Conservation (phyloP, 2,888 invertebrate genomes). For the Drosophila mayaguana region DNA sequence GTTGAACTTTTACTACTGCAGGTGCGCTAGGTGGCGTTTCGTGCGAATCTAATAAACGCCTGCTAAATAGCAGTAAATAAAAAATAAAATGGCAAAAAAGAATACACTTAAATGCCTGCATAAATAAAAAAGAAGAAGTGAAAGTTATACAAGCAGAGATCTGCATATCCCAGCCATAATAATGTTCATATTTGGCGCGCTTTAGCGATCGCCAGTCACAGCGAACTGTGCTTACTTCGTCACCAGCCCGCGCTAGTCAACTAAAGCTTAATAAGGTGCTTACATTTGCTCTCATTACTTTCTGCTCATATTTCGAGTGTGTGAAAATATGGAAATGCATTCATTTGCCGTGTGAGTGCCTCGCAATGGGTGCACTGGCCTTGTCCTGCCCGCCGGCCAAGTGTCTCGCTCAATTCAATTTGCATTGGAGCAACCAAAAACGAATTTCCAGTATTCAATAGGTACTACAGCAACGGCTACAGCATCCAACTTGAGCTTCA, state of each 20-base stretch:
- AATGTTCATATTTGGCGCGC: background rate
- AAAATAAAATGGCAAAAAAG: too few relatives aligned
- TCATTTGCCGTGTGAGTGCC: constrained; percentile 33
- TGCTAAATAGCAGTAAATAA: too few relatives aligned
- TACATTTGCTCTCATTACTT: background rate
- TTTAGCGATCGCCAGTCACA: background rate
- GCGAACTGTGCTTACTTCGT: too few relatives aligned
- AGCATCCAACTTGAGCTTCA: constrained; percentile 20
- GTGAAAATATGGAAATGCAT: constrained; percentile 23
- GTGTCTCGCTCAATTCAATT: constrained; percentile 58
- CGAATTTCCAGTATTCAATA: constrained; percentile 58
- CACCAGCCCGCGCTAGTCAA: background rate
- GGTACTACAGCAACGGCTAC: constrained; percentile 27
- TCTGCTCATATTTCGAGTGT: background rate
- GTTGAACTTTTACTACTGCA: constrained; percentile 24
- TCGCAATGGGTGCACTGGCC: constrained; percentile 4
- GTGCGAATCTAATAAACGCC: background rate
- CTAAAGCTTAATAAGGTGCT: background rate
- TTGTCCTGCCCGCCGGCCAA: constrained; percentile 28
- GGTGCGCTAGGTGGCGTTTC: constrained; percentile 26
- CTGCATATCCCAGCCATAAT: accelerated
- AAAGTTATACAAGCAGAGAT: background rate
- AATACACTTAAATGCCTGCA: too few relatives aligned
- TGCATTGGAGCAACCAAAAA: constrained; percentile 63
- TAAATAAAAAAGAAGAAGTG: background rate